Base-by-base conservation (phyloP, 2,888 invertebrate genomes). In the Reticulitermes lucifugus region DNA sequence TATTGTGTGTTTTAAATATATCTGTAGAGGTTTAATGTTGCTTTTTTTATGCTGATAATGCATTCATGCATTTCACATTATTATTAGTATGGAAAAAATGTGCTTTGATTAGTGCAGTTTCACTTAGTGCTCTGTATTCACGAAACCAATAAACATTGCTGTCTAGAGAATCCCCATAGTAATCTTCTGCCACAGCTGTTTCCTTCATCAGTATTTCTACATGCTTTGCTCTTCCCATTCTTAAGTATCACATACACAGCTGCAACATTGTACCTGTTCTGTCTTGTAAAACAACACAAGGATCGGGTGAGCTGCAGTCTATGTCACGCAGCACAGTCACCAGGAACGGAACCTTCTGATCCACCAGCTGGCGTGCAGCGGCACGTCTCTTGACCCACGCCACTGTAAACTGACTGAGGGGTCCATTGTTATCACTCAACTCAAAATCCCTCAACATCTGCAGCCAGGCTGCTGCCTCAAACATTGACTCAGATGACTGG, bases 261-360 rank as follows among this genome's bases (percentile, higher is more conserved):
- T 46, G 46, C 12, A 46, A 14, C 14, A 18, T 18, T 55, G 55
- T 84, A 89, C 89, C 89, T 85, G 88, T 88, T 70, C 86, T 82
- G 86, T 91, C 91, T 84, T 90, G 90, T 0, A 91, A 86, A 14
- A 89, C 84, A 35, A 91, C 88, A 79, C 89, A 89, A 5, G 91
- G 91, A 89, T 91, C 90, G 7, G 90, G 90, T 25, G 89, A 87
- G 84, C 88, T 89, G 51, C 89, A 89, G 87, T 91, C 91, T 60
- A 91, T 89, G 14, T 87, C 88, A 73, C 91, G 89, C 29, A 89
- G 86, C 46, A 88, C 87, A 1, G 90, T 91, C 1, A 90, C 90
- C 65, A 91, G 84, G 79, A 90, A 89, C 25, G 90, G 89, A 2
- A 90, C 88, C 87, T 89, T 90, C 41, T 88, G 88, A 18, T 87